Conservation (phyloP, 2,113 vertebrate genomes). For the Myrmecobius fasciatus region DNA sequence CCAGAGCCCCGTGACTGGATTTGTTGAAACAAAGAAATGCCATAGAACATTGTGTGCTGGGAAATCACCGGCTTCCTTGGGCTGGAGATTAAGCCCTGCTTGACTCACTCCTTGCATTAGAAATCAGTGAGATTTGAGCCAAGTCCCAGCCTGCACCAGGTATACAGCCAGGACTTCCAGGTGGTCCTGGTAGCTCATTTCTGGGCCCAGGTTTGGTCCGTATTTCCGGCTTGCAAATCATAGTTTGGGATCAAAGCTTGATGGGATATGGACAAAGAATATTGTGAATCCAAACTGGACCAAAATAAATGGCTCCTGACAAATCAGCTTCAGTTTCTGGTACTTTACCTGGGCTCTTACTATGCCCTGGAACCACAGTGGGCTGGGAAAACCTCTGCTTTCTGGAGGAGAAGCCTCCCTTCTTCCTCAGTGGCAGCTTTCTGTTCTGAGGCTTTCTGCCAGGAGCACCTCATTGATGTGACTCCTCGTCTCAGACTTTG, state of each 20-base stretch:
- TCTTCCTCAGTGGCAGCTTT: background rate
- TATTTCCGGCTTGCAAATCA: background rate
- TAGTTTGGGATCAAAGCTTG: background rate
- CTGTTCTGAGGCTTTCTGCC: background rate
- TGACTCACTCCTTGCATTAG: background rate
- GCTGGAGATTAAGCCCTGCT: background rate
- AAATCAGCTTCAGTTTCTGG: background rate
- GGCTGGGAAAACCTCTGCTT: background rate
- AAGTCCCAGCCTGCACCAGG: background rate
- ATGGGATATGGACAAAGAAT: background rate
- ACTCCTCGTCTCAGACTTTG: background rate
- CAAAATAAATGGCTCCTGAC: background rate
- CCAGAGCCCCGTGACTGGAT: background rate
- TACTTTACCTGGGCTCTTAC: background rate
- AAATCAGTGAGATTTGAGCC: background rate
- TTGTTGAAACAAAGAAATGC: constrained; percentile 28
- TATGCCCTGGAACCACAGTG: too few species aligned
- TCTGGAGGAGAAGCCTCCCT: background rate
- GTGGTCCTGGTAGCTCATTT: background rate
- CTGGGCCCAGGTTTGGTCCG: background rate
- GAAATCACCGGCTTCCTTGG: background rate
- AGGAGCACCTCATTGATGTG: background rate
- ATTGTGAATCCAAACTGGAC: background rate
- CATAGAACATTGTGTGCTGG: background rate
- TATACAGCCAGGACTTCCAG: too few species aligned